Percentiles rank a stretch among this genome's conserved stretches.
Conservation (phyloP, 2,113 vertebrate genomes). For the Cochlearius cochlearius region DNA sequence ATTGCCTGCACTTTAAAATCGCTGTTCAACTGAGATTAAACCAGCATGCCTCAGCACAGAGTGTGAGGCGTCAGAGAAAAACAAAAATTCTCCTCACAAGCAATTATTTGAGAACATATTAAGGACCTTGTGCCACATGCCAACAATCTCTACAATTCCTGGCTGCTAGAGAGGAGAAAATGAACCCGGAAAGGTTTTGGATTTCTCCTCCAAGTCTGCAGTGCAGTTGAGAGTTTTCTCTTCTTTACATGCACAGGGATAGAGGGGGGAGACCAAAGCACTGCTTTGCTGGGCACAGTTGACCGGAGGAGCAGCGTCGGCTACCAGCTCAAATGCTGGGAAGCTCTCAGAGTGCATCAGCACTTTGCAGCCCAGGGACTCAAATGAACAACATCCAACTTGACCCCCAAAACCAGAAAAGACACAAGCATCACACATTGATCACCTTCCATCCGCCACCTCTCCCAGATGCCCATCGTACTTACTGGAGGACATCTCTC, state of each 20-base stretch:
- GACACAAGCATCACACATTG: not conserved
- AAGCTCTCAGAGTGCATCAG: not conserved
- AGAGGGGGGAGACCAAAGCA: not conserved
- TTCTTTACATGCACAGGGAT: not conserved
- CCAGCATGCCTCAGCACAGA: not conserved
- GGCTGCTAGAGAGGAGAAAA: not conserved
- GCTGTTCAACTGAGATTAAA: not conserved
- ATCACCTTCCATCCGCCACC: not conserved
- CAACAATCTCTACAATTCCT: not conserved
- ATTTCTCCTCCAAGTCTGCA: not conserved
- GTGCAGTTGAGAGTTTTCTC: not conserved
- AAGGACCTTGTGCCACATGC: not conserved
- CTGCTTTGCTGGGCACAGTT: not conserved
- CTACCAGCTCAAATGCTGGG: not conserved
- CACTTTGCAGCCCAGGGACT: not conserved
- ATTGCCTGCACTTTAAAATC: slow-evolving; percentile 34
- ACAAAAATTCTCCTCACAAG: not conserved
- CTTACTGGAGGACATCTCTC: slow-evolving; percentile 96
- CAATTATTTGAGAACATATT: slow-evolving; percentile 14
- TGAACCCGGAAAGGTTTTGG: not conserved
- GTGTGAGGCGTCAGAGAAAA: not conserved
- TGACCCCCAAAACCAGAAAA: not conserved
- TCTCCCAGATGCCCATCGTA: not conserved
- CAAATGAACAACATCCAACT: accelerated
- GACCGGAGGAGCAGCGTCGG: not conserved